Conservation (phyloP, 1,140 invertebrate genomes). For the Trichomalopsis sarcophagae region DNA sequence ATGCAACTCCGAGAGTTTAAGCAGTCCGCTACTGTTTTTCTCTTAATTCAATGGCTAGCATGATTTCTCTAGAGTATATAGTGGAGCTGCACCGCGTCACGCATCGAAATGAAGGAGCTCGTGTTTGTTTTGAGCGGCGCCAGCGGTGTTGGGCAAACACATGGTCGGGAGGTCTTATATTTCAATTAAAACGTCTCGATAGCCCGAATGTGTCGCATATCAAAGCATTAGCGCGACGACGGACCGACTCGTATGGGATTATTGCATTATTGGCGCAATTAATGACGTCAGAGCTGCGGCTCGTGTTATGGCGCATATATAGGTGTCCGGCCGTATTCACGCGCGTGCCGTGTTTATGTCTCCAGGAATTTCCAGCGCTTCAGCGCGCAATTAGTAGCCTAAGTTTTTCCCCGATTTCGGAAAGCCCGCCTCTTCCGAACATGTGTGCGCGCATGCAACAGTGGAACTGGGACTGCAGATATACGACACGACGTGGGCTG, state of each 20-base stretch:
- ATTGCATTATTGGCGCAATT: constrained; percentile 16
- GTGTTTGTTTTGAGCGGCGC: too few species aligned
- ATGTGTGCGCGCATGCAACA: neutral
- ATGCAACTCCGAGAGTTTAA: too few species aligned
- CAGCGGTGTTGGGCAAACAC: too few species aligned
- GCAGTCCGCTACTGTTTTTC: too few species aligned
- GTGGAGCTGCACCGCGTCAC: too few species aligned
- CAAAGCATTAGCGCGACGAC: neutral
- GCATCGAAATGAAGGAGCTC: too few species aligned
- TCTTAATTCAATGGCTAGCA: too few species aligned
- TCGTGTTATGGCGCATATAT: neutral
- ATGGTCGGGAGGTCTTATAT: too few species aligned
- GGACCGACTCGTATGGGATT: neutral
- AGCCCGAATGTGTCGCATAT: neutral
- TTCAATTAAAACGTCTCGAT: too few species aligned
- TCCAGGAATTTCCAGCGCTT: neutral
- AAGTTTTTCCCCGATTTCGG: neutral
- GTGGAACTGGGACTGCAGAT: neutral
- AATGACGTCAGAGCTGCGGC: constrained; percentile 10
- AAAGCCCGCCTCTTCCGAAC: neutral
- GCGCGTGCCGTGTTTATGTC: neutral
- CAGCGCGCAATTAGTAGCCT: neutral
- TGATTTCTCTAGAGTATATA: too few species aligned
- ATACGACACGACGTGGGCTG: too few species aligned
- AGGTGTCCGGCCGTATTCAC: neutral